Evolutionary conservation across 1,140 invertebrate species (phyloP), one percentile per base, ranked within the genome.

Genomic region (Drosophila repletoides): DNA sequence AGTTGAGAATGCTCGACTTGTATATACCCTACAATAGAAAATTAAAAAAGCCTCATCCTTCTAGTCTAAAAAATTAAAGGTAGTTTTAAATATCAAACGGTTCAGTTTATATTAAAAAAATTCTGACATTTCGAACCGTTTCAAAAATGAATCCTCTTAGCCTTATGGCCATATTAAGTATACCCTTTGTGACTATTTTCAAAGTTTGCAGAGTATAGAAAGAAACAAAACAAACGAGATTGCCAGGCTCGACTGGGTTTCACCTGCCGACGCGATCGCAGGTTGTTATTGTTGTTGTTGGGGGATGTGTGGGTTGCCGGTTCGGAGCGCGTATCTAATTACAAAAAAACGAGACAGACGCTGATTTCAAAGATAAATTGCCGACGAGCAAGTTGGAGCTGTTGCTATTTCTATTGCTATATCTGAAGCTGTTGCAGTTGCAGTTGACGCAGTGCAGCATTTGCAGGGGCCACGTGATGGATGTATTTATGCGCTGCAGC

Each of bases 351-450:
- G 52, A 83, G 70, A 69, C 60, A 71, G 61, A 63, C 72, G 75
- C 80, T 84, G 80, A 84, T 84, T 84, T 84, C 80, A 84, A 84
- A 84, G 80, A 81, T 81, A 81, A 81, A 81, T 84, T 79, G 79
- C 79, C 79, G 79, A 70, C 79, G 64, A 49, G 21, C 17, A 67
- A 34, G n/a, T 12, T 12, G 2, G 9, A 15, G 22, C 15, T 26
- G 24, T 43, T 29, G 51, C 24, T 17, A 12, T 3, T 15, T 12
- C 38, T 26, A 43, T 45, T 52, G 72, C 34, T 64, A 51, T 53
- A 41, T n/a, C n/a, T n/a, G 60, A 38, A 52, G 58, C n/a, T 17
- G 24, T 38, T 28, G 59, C 43, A 51, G 59, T 66, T 55, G 73
- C 2, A 9, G 46, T 34, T 55, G 60, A 63, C 28, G 59, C 49